phyloP scores from a whole-genome alignment of 2,113 vertebrate genomes.

The Azemiops feae region DNA sequence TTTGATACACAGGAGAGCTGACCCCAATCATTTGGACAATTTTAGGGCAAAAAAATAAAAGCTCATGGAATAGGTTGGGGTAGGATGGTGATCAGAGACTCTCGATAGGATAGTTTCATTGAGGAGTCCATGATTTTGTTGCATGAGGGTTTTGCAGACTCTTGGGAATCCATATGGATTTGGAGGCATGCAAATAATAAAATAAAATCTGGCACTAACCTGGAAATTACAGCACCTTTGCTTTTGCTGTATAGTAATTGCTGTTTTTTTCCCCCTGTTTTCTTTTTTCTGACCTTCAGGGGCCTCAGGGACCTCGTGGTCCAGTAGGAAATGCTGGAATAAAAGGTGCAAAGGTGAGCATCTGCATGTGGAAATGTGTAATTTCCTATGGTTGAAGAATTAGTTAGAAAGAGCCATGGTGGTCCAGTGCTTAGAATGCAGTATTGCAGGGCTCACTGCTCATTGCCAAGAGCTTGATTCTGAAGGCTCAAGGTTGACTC shows the following conservation, averaged over 20 bases:
- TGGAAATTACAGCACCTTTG: background rate
- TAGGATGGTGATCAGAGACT: background rate
- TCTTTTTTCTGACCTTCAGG: conserved; percentile 65
- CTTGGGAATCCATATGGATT: background rate
- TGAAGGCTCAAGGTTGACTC: background rate
- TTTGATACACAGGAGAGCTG: background rate
- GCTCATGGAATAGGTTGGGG: background rate
- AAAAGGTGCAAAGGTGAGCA: conserved; percentile 80
- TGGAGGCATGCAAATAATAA: background rate
- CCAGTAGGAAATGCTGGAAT: conserved; percentile 61
- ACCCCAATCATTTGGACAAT: background rate
- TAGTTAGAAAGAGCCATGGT: background rate
- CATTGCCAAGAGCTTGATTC: background rate
- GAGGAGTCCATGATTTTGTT: background rate
- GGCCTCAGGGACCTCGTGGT: conserved; percentile 76
- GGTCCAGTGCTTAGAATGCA: background rate
- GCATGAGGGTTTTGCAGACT: background rate
- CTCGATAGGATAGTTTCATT: background rate
- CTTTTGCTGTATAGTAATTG: background rate
- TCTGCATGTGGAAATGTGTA: background rate
- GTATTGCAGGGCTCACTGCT: background rate
- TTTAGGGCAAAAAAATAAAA: background rate
- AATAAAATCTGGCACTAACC: background rate
- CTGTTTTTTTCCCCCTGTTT: too few relatives aligned
- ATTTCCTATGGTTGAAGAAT: too few relatives aligned